Percentiles rank a stretch among this genome's conserved stretches.
These are phyloP conservation scores for Chrysaora quinquecirrha DNA, from an alignment of 30 jellyfish, hydroid and myxozoan genomes.

Conservation along the genomic window DNA sequence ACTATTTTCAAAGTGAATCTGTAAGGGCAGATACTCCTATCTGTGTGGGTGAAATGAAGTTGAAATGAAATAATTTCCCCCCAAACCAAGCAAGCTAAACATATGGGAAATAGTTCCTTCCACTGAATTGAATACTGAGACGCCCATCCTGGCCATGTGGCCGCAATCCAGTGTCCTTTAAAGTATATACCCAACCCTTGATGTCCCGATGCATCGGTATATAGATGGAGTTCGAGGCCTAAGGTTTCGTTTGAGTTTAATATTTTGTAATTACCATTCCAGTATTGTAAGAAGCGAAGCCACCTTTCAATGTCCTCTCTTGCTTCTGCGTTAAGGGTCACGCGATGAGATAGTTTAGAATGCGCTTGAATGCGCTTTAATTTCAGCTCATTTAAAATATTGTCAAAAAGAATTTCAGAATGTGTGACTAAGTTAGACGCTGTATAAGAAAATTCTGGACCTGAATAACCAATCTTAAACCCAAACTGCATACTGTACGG, in stretches of 20 bases:
- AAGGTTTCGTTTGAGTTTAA: neutral
- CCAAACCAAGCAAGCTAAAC: neutral
- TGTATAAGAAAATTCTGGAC: neutral
- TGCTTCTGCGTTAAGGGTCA: neutral
- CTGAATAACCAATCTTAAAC: neutral
- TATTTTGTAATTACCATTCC: no score
- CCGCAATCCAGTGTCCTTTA: neutral
- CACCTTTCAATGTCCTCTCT: neutral
- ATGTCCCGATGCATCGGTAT: neutral
- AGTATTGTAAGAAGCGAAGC: neutral
- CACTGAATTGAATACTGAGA: neutral
- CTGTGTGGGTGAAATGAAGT: no score
- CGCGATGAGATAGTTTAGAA: neutral
- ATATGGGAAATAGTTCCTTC: neutral
- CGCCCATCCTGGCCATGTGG: neutral
- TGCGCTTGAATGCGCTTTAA: constrained; percentile 20
- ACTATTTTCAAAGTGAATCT: no score
- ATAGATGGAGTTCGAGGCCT: neutral
- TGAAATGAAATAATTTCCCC: no score
- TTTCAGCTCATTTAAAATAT: neutral
- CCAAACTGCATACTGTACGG: neutral
- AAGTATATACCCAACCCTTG: neutral
- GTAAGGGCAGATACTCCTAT: no score
- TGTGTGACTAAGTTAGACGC: neutral
- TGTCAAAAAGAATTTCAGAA: no score